A percentile compares a stretch with the other conserved stretches of the same genome.
Conservation (phyloP, 2,888 invertebrate species). For the Pyrrhosoma nymphula region DNA sequence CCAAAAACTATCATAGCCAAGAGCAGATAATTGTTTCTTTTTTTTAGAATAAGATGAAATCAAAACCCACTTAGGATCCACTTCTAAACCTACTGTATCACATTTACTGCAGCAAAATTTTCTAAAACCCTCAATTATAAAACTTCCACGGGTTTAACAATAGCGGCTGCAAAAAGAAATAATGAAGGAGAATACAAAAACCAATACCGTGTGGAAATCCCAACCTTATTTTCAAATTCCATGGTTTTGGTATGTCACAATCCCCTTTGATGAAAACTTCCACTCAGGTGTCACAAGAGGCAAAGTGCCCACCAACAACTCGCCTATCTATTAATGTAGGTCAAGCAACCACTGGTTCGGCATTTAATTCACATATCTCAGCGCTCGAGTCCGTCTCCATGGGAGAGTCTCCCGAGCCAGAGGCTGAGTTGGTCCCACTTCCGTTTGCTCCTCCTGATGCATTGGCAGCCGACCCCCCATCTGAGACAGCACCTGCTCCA, state of each 20-base stretch:
- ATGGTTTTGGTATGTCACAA: constrained; percentile 59
- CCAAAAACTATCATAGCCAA: constrained; percentile 49
- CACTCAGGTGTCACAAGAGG: constrained; percentile 42
- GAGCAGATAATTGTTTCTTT: constrained; percentile 13
- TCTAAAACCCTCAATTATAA: constrained; percentile 60
- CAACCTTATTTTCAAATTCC: constrained; percentile 28
- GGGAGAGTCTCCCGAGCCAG: constrained; percentile 68
- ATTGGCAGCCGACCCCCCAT: constrained; percentile 34
- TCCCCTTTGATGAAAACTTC: constrained; percentile 57
- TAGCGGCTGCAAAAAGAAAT: constrained; percentile 60
- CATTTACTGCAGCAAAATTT: constrained; percentile 60
- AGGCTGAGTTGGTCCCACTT: constrained; percentile 59
- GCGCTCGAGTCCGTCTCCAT: constrained; percentile 68
- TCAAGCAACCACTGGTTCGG: constrained; percentile 72
- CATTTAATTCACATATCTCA: constrained; percentile 70
- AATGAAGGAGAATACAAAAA: constrained; percentile 61
- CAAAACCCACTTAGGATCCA: constrained; percentile 63
- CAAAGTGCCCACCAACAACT: constrained; percentile 65
- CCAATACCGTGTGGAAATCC: constrained; percentile 62
- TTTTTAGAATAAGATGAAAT: constrained; percentile 47
- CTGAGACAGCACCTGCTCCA: constrained; percentile 44
- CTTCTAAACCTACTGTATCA: constrained; percentile 62
- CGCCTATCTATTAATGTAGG: constrained; percentile 67
- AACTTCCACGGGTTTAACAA: constrained; percentile 56
- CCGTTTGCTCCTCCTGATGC: constrained; percentile 59